A percentile compares a stretch with the other conserved stretches of the same genome.
phyloP scores from a whole-genome alignment of 2,113 vertebrate species.

The Eleginops maclovinus region DNA sequence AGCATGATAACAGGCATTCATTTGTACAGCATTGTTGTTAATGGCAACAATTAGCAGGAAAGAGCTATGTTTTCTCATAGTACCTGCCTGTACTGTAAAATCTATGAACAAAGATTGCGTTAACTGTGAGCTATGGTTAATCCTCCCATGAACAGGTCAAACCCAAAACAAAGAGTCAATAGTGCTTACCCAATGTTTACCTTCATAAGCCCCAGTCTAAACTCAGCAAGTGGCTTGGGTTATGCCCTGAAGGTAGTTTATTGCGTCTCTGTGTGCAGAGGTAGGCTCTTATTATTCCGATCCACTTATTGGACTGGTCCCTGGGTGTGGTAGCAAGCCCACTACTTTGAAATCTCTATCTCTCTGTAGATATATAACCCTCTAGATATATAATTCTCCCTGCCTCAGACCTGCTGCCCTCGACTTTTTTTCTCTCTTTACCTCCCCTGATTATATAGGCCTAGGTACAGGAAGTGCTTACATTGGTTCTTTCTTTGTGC shows the following conservation, averaged over 20 bases:
- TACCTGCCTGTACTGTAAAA: neutral
- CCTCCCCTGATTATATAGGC: constrained; percentile 69
- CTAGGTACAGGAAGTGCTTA: constrained; percentile 76
- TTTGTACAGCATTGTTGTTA: neutral
- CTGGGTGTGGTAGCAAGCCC: constrained; percentile 54
- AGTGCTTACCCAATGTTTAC: constrained; percentile 68
- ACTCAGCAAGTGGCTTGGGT: constrained; percentile 63
- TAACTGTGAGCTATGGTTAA: constrained; percentile 30
- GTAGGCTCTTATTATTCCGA: constrained; percentile 69
- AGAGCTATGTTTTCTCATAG: neutral
- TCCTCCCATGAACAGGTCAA: constrained; percentile 42
- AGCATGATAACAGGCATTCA: constrained; percentile 3
- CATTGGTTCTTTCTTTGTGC: constrained; percentile 77
- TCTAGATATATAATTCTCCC: constrained; percentile 65
- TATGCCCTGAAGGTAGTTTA: constrained; percentile 70
- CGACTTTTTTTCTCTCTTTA: constrained; percentile 49
- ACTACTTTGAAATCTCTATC: constrained; percentile 59
- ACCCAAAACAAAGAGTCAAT: constrained; percentile 51
- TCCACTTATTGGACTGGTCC: constrained; percentile 70
- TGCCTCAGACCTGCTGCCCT: constrained; percentile 52
- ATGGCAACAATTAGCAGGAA: neutral
- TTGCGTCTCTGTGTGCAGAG: constrained; percentile 64
- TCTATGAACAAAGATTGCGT: neutral
- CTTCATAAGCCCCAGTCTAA: constrained; percentile 52
- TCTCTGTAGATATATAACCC: constrained; percentile 69